Evolutionary conservation across 2,113 vertebrate genomes (phyloP).

Genomic region (Dromiciops gliroides): DNA sequence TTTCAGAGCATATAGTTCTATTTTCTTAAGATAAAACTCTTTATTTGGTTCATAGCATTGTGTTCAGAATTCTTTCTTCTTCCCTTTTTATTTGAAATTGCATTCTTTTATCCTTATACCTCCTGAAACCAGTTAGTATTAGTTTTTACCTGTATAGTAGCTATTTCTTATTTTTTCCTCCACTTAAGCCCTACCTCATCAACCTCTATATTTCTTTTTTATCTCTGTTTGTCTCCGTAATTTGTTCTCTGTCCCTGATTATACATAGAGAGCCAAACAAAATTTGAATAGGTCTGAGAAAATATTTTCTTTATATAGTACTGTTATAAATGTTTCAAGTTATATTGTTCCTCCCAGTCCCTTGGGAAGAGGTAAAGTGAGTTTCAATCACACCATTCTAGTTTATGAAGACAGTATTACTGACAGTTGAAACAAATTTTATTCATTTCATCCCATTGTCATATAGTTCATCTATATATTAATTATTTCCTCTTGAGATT

Average conservation of each 20-base stretch:
- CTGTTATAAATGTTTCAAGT: not conserved
- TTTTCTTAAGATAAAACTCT: not conserved
- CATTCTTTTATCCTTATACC: not conserved
- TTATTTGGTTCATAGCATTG: not conserved
- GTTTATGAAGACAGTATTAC: not conserved
- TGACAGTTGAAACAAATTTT: not conserved
- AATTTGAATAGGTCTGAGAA: not conserved
- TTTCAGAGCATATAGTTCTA: not conserved
- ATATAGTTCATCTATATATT: not conserved
- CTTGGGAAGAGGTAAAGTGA: not conserved
- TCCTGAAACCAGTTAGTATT: not conserved
- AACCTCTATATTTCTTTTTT: not conserved
- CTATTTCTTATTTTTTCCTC: not conserved
- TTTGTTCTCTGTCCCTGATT: not conserved
- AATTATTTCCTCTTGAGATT: conserved; percentile 16
- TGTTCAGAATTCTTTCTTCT: not conserved
- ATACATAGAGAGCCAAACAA: not conserved
- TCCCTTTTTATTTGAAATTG: not conserved
- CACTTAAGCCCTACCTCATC: not conserved
- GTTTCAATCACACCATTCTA: not conserved
- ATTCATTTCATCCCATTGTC: not conserved
- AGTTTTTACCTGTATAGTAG: not conserved
- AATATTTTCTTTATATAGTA: not conserved
- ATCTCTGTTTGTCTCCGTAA: not conserved
- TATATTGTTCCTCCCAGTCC: not conserved